Conservation (phyloP, 23 tunicate genomes). For the Phallusia fumigata region DNA sequence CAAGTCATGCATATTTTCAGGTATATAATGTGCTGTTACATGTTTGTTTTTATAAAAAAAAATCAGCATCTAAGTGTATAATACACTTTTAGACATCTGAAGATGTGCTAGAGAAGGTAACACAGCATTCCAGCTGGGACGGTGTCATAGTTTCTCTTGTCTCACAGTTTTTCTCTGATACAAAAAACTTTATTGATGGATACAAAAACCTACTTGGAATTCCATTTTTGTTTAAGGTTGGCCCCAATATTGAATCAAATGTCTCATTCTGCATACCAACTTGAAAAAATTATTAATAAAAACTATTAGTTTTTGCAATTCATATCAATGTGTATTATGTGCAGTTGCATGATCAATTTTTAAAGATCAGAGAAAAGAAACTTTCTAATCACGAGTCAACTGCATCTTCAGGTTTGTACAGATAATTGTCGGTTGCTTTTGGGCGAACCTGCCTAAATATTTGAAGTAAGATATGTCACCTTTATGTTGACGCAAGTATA, state of each 20-base stretch:
- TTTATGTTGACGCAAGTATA: too few species aligned
- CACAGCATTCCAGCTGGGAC: neutral
- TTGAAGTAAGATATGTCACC: too few species aligned
- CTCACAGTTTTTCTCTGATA: neutral
- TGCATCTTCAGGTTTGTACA: neutral
- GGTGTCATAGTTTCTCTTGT: neutral
- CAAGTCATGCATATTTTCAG: neutral
- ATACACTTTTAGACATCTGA: neutral
- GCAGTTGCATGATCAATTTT: slow-evolving; percentile 9
- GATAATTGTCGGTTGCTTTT: neutral
- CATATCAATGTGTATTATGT: too few species aligned
- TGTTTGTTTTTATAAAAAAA: neutral
- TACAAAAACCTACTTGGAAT: neutral
- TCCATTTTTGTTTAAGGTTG: neutral
- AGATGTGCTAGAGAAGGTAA: neutral
- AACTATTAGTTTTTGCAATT: too few species aligned
- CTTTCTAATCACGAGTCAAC: neutral
- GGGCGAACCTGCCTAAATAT: too few species aligned
- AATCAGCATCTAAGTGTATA: neutral
- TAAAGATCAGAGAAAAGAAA: neutral
- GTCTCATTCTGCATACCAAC: too few species aligned
- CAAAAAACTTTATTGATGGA: neutral
- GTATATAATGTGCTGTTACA: neutral
- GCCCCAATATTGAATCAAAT: too few species aligned
- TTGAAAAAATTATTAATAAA: too few species aligned